These are phyloP conservation scores for Ceratosolen fusciceps DNA, from an alignment of 1,140 invertebrate species.

Conservation along the genomic window DNA sequence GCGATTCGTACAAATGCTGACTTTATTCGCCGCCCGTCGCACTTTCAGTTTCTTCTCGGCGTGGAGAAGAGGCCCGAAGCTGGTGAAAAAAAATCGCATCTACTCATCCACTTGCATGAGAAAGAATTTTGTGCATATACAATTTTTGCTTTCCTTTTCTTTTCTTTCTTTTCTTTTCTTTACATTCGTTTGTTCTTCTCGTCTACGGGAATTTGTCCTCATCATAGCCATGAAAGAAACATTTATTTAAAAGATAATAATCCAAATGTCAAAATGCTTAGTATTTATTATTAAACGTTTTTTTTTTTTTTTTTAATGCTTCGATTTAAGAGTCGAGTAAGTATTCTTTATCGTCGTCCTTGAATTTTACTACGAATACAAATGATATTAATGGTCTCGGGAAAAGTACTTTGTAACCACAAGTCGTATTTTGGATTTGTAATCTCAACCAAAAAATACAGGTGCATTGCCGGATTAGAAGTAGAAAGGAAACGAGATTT, in stretches of 20 bases:
- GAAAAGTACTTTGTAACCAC: constrained; percentile 69
- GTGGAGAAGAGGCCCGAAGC: background rate
- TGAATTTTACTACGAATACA: no score
- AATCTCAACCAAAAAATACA: constrained; percentile 66
- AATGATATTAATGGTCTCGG: constrained; percentile 40
- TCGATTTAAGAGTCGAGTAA: constrained; percentile 21
- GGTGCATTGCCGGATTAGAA: constrained; percentile 50
- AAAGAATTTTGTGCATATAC: constrained; percentile 26
- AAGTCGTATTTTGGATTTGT: constrained; percentile 70
- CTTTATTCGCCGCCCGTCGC: constrained; percentile 42
- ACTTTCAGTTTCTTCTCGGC: constrained; percentile 35
- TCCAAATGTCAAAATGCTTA: constrained; percentile 38
- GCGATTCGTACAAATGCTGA: constrained; percentile 42
- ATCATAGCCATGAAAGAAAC: constrained; percentile 26
- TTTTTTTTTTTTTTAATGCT: constrained; percentile 36
- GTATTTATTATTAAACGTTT: no score
- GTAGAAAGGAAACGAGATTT: constrained; percentile 47
- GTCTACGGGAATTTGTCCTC: background rate
- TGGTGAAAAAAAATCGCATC: constrained; percentile 24
- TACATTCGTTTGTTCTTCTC: no score
- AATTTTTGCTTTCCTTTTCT: no score
- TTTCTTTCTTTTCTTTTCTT: no score
- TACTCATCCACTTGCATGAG: constrained; percentile 1
- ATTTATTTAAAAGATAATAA: constrained; percentile 19
- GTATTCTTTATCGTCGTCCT: constrained; percentile 24